Conservation (phyloP, 2,797 vertebrate genomes). For the Tympanoctomys barrerae region DNA sequence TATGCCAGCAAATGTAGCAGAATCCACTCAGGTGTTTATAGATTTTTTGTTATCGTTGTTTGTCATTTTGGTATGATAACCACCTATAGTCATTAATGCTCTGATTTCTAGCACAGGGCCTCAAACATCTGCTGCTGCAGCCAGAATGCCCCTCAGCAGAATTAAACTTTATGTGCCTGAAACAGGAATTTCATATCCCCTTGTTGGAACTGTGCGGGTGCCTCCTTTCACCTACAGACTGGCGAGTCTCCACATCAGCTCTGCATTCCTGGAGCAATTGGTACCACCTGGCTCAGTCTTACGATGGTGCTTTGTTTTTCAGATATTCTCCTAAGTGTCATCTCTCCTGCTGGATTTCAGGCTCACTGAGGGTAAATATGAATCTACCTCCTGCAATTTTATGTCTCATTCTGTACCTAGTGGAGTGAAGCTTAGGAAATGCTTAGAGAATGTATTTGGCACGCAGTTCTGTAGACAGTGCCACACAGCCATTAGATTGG, state of each 20-base stretch:
- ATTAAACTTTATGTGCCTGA: conserved; percentile 69
- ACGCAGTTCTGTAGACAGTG: conserved; percentile 63
- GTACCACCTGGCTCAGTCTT: not conserved
- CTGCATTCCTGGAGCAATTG: not conserved
- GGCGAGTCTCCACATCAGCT: not conserved
- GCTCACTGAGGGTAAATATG: not conserved
- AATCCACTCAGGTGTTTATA: conserved; percentile 77
- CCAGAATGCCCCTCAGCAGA: conserved; percentile 70
- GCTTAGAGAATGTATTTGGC: conserved; percentile 62
- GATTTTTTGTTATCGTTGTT: conserved; percentile 49
- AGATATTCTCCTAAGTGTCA: not conserved
- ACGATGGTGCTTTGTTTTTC: not conserved
- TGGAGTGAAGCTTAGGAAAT: conserved; percentile 23
- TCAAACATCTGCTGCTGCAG: conserved; percentile 75
- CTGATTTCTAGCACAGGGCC: conserved; percentile 66
- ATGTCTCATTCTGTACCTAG: conserved; percentile 40
- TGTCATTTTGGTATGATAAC: conserved; percentile 79
- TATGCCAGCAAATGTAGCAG: conserved; percentile 52
- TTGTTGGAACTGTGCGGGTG: conserved; percentile 68
- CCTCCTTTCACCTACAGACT: conserved; percentile 54
- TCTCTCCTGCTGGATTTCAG: conserved; percentile 44
- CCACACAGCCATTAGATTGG: conserved; percentile 32
- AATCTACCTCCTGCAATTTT: conserved; percentile 25
- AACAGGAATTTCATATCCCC: conserved; percentile 77
- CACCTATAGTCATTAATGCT: conserved; percentile 82